phyloP scores from a whole-genome alignment of 2,113 vertebrate genomes.

The Mobula birostris region DNA sequence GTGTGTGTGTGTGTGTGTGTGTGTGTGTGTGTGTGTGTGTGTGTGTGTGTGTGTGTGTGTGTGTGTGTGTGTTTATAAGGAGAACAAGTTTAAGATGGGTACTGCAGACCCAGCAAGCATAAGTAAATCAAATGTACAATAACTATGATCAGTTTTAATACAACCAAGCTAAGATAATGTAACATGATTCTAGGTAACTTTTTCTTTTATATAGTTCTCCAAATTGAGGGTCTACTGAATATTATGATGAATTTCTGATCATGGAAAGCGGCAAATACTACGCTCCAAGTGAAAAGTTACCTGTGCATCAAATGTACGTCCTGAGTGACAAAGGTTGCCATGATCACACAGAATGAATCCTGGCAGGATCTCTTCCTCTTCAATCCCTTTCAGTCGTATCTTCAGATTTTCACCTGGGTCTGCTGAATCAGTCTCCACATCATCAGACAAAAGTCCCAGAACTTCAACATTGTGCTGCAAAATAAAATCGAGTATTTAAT shows the following conservation, averaged over 20 bases:
- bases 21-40: no score
- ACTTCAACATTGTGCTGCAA: slow-evolving; percentile 94
- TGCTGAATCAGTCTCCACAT: slow-evolving; percentile 94
- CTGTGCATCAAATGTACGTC: slow-evolving; percentile 96
- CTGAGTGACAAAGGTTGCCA: slow-evolving; percentile 96
- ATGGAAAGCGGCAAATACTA: neutral
- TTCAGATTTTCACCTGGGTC: slow-evolving; percentile 93
- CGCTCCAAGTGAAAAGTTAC: slow-evolving; percentile 49
- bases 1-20: no score
- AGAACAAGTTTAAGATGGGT: neutral
- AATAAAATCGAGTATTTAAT: slow-evolving; percentile 38
- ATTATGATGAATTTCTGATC: no score
- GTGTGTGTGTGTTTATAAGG: no score
- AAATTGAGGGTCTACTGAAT: no score
- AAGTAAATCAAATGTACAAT: neutral
- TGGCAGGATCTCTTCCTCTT: slow-evolving; percentile 96
- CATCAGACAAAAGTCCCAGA: slow-evolving; percentile 90
- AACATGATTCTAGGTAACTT: no score
- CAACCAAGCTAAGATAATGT: neutral
- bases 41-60: no score
- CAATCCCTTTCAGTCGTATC: slow-evolving; percentile 92
- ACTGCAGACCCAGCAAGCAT: neutral
- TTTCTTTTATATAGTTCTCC: no score
- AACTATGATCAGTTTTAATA: neutral
- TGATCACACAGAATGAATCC: slow-evolving; percentile 96